Percentiles rank a stretch among this genome's conserved stretches.
Conservation (phyloP, 2,888 invertebrate species). For the Protonemura montana region DNA sequence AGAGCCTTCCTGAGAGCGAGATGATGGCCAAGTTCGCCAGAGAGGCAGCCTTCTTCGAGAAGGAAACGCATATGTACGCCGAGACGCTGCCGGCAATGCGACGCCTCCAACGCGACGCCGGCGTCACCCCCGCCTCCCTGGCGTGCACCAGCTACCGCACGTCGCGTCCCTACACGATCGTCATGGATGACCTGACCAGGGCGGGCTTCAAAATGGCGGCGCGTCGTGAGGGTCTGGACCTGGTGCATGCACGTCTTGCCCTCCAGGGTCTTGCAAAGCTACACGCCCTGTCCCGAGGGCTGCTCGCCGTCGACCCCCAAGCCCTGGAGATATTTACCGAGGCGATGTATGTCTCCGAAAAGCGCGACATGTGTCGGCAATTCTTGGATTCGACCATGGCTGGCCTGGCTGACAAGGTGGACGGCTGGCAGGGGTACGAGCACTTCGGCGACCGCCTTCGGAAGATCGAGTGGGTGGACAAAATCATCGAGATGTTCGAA, state of each 20-base stretch:
- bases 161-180: constrained; percentile 27
- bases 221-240: constrained; percentile 43
- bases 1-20: constrained; percentile 43
- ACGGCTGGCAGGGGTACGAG: constrained; percentile 42
- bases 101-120: not conserved
- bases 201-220: constrained; percentile 43
- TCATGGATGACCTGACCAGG: constrained; percentile 45
- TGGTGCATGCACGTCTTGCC: constrained; percentile 35
- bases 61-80: constrained; percentile 43
- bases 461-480: not conserved
- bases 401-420: constrained; percentile 36
- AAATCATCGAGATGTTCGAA: constrained; percentile 9
- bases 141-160: constrained; percentile 34
- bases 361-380: not conserved
- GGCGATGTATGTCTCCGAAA: not conserved
- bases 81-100: constrained; percentile 42
- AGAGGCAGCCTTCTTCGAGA: constrained; percentile 40
- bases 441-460: constrained; percentile 38
- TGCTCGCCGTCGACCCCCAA: constrained; percentile 38
- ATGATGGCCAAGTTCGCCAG: constrained; percentile 40
- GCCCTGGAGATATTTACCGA: constrained; percentile 40
- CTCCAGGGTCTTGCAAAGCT: constrained; percentile 45
- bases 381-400: not conserved
- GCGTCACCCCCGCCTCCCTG: not conserved
- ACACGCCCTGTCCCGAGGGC: constrained; percentile 47